Evolutionary conservation across 2,888 invertebrate genomes (phyloP).

Genomic region (Stenodera caucasica): DNA sequence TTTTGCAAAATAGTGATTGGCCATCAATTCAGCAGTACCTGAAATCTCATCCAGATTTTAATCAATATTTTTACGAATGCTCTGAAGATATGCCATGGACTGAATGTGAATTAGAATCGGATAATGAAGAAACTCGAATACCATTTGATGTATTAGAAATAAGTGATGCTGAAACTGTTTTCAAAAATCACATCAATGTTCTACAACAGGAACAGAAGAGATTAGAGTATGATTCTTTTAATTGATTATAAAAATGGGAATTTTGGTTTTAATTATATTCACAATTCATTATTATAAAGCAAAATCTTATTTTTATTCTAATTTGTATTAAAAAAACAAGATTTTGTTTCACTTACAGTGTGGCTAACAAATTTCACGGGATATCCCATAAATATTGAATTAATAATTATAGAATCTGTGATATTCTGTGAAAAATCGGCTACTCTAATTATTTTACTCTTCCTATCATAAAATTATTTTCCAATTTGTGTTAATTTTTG

Average conservation of each 20-base stretch:
- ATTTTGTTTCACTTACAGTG: not conserved
- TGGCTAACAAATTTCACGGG: not conserved
- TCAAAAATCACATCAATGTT: constrained; percentile 87
- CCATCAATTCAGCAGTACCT: constrained; percentile 81
- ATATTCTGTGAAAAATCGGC: not conserved
- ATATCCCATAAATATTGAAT: too few relatives aligned
- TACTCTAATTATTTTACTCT: not conserved
- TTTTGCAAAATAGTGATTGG: constrained; percentile 77
- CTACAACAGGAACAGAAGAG: constrained; percentile 90
- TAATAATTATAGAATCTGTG: not conserved
- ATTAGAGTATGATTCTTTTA: constrained; percentile 69
- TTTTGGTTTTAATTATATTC: constrained; percentile 25
- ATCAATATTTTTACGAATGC: constrained; percentile 87
- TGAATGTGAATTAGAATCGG: constrained; percentile 69
- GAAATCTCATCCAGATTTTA: constrained; percentile 89
- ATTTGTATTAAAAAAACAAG: not conserved
- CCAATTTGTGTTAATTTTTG: not conserved
- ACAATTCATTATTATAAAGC: not conserved
- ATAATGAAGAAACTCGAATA: constrained; percentile 73
- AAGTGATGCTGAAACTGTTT: constrained; percentile 88
- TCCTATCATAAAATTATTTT: not conserved
- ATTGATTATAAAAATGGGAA: constrained; percentile 17
- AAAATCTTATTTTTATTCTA: not conserved
- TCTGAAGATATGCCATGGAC: constrained; percentile 78
- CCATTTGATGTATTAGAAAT: constrained; percentile 91